Base-by-base conservation (phyloP, 1,140 invertebrate species). In the Heliothis subflexa region DNA sequence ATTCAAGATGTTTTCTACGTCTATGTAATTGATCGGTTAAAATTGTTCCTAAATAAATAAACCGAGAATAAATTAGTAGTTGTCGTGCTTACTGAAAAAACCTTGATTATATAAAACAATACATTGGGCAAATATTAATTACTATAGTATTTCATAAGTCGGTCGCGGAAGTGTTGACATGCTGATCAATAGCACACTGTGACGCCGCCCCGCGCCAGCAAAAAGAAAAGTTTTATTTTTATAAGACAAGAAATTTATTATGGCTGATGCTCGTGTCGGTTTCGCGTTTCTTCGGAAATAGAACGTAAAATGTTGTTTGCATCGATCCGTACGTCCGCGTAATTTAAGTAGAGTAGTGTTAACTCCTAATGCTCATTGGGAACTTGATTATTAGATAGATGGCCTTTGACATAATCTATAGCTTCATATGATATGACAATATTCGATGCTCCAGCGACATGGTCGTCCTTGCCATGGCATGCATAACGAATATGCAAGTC, bases 211-310 rank as follows among this genome's bases (percentile, higher is more conserved):
- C 85, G 88, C 85, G 85, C 85, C 83, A 84, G 89, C 90, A 93
- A 93, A 93, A 94, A 94, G 91, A 94, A 93, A 94, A 94, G 85
- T 94, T 94, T 94, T 93, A 93, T 93, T 94, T 94, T 94, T 94
- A 93, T 94, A 94, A 93, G 93, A 94, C 93, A 93, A 92, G 91
- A 94, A 94, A 94, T 94, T 92, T 93, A 94, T 94, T 93, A 94
- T 91, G 88, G 91, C 89, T 88, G 91, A 92, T 94, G 91, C 90
- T 88, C 85, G 92, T 89, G 91, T 91, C 91, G 89, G 91, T 91
- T 93, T 94, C 91, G 90, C 88, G 91, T 91, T 91, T 88, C 91
- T 92, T 92, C 91, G 90, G 91, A 90, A 93, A 92, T 91, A 91
- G 89, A 93, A 93, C 87, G 88, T 90, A 88, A 92, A 89, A 91